Evolutionary conservation across 2,797 vertebrate genomes (phyloP), one percentile per base, ranked within the genome.

Genomic region (Lates japonicus): DNA sequence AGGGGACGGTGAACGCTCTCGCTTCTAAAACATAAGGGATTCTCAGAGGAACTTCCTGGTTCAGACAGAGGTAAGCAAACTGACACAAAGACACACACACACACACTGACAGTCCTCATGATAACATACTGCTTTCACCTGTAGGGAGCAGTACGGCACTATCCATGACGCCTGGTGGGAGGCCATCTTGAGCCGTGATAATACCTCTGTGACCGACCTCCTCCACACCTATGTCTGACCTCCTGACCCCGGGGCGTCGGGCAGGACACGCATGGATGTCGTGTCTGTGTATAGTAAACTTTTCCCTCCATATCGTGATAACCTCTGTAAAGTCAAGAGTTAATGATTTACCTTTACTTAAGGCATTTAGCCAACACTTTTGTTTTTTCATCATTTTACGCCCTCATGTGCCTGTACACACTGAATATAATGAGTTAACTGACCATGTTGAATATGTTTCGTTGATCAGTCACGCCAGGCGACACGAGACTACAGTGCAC

Each of bases 21-120:
- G 97, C 97, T 48, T 99, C 92, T 99, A 37, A 99, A 99, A 85
- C 98, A 99, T 74, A 98, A 99, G 71, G 98, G 48, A 98, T n/a
- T n/a, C 97, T 5, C 98, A 99, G 93, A 97, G 98, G 89, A 99
- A 99, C 96, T 99, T 97, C 89, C 93, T 99, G 94, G 98, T 99
- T 61, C 98, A 99, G 93, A 99, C 98, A 0, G 97, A 99, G 97
- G 98, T 98, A 95, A 93, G 90, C 8, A 16, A 20, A 35, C n/a
- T 20, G 20, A 35, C 22, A 33, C 19, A 68, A 20, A 42, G 3
- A 39, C 14, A 37, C 29, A 49, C 20, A 63, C 42, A 39, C 41
- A 51, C 77, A 63, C 59, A 39, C 70, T 29, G 25, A 29, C 39
- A 20, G 2, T 44, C 14, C 39, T 49, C 7, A 60, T 60, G 9